Evolutionary conservation across 2,888 invertebrate species (phyloP).

Genomic region (Euzetes globulus): DNA sequence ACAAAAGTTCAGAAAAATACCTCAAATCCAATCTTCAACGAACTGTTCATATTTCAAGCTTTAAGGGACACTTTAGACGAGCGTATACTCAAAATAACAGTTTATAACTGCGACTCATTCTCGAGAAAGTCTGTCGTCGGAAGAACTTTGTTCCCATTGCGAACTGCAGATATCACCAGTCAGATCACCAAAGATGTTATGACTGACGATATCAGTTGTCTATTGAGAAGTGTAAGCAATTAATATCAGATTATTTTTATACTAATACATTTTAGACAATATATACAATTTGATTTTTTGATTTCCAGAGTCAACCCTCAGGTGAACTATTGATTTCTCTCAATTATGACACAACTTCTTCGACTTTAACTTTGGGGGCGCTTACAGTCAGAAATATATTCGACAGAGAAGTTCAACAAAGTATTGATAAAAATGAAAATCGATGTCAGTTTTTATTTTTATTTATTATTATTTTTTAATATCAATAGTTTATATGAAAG

Average conservation of each 20-base stretch:
- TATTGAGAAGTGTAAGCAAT: slow-evolving; percentile 42
- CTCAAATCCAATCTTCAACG: slow-evolving; percentile 46
- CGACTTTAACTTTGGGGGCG: slow-evolving; percentile 42
- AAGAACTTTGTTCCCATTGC: slow-evolving; percentile 46
- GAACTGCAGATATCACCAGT: slow-evolving; percentile 42
- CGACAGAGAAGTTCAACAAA: slow-evolving; percentile 35
- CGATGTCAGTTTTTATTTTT: not conserved
- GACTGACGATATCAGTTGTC: slow-evolving; percentile 44
- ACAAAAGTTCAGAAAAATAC: slow-evolving; percentile 46
- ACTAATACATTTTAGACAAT: no score
- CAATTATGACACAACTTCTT: slow-evolving; percentile 42
- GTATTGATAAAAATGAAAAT: not conserved
- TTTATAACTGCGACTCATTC: slow-evolving; percentile 48
- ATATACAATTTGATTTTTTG: no score
- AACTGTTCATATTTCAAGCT: slow-evolving; percentile 44
- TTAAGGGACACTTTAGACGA: slow-evolving; percentile 36
- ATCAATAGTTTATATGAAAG: slow-evolving; percentile 44
- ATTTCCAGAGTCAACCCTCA: not conserved
- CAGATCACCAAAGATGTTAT: slow-evolving; percentile 42
- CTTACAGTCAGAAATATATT: slow-evolving; percentile 41
- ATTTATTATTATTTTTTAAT: not conserved
- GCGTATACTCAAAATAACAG: slow-evolving; percentile 44
- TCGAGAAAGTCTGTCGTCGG: slow-evolving; percentile 48
- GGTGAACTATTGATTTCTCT: slow-evolving; percentile 42
- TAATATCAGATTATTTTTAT: no score